A percentile compares a stretch with the other conserved stretches of the same genome.
phyloP scores from a whole-genome alignment of 2,888 invertebrate species.

The Drosophila lutescens region DNA sequence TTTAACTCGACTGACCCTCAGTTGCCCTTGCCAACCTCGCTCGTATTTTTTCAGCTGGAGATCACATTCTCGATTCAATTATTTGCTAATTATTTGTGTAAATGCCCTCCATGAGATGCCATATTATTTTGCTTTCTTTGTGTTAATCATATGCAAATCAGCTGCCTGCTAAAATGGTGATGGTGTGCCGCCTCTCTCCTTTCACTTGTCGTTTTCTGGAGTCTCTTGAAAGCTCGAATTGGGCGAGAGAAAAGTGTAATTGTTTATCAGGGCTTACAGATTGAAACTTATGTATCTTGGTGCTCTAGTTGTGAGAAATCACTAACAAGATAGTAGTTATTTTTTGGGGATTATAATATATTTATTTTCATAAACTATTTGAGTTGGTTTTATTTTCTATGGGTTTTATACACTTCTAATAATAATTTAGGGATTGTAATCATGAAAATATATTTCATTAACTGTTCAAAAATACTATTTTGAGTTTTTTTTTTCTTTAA shows the following conservation, averaged over 20 bases:
- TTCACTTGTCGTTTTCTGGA: conserved; percentile 8
- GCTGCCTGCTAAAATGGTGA: conserved; percentile 11
- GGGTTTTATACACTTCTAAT: no score
- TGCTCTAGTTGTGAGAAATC: no score
- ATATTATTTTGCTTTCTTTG: conserved; percentile 26
- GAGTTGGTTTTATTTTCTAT: no score
- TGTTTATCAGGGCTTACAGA: background rate
- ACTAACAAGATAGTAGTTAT: no score
- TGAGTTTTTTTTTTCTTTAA: background rate
- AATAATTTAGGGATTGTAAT: no score
- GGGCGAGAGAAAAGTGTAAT: conserved; percentile 8
- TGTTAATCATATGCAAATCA: conserved; percentile 54
- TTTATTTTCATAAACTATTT: no score
- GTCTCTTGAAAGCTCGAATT: conserved; percentile 5
- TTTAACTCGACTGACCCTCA: conserved; percentile 8
- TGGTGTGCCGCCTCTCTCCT: conserved; percentile 16
- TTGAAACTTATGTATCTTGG: no score
- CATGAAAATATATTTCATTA: no score
- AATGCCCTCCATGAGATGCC: conserved; percentile 16
- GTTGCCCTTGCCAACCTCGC: conserved; percentile 9
- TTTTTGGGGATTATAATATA: no score
- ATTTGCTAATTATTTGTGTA: conserved; percentile 53
- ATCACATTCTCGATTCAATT: conserved; percentile 19
- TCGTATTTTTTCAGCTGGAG: conserved; percentile 16
- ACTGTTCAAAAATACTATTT: no score